phyloP scores from a whole-genome alignment of 2,888 invertebrate species.

The Drosophila macrospina region DNA sequence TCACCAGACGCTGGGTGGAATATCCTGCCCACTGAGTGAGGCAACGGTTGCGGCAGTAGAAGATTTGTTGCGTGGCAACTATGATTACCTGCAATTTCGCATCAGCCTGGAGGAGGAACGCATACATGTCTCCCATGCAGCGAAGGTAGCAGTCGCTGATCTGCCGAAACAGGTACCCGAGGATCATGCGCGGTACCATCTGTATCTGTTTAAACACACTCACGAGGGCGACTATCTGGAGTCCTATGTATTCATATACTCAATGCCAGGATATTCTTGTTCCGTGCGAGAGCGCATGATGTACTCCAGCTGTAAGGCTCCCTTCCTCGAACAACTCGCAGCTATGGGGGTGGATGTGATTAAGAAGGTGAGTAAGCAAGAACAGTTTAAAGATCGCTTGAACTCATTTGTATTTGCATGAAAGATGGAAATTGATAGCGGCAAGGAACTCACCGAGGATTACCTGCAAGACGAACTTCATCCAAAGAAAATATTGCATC shows the following conservation, averaged over 20 bases:
- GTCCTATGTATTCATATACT: constrained; percentile 97
- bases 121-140: constrained; percentile 92
- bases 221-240: constrained; percentile 96
- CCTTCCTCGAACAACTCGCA: constrained; percentile 93
- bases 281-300: constrained; percentile 99
- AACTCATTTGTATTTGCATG: constrained; percentile 60
- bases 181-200: constrained; percentile 92
- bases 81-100: constrained; percentile 93
- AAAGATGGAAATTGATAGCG: constrained; percentile 96
- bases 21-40: constrained; percentile 95
- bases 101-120: constrained; percentile 89
- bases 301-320: constrained; percentile 98
- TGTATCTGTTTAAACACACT: constrained; percentile 93
- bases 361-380: constrained; percentile 90
- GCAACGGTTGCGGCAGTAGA: constrained; percentile 91
- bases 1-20: constrained; percentile 95
- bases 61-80: constrained; percentile 90
- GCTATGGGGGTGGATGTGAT: constrained; percentile 91
- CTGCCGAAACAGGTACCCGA: constrained; percentile 93
- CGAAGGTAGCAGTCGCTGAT: constrained; percentile 88
- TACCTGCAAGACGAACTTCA: constrained; percentile 97
- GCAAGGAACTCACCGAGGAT: constrained; percentile 95
- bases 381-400: neutral
- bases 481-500: constrained; percentile 94
- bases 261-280: constrained; percentile 98